Evolutionary conservation across 2,797 vertebrate genomes (phyloP).

Genomic region (Sciurus carolinensis): DNA sequence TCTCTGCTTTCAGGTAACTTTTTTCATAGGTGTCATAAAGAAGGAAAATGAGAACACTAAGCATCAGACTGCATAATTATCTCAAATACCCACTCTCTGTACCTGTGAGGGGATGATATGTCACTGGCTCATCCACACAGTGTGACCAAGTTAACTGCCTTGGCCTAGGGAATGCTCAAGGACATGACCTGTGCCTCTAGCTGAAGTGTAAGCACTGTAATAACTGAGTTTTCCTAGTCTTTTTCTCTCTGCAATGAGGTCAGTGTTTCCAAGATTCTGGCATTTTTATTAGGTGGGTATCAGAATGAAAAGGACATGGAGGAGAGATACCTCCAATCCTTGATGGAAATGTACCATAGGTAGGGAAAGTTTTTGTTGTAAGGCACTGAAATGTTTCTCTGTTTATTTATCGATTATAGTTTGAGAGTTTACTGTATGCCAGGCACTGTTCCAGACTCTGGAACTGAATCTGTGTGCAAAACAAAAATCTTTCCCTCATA

Average conservation of each 20-base stretch:
- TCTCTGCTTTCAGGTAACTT: not conserved
- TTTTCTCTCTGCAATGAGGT: not conserved
- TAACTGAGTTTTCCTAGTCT: no score
- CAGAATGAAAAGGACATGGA: not conserved
- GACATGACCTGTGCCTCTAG: not conserved
- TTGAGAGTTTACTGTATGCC: not conserved
- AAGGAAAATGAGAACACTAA: not conserved
- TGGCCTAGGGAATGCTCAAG: not conserved
- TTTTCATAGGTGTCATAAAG: not conserved
- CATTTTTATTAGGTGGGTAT: not conserved
- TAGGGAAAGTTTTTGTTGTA: not conserved
- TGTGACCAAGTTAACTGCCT: not conserved
- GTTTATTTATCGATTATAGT: not conserved
- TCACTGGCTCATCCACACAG: not conserved
- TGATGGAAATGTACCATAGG: not conserved
- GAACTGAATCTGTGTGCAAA: not conserved
- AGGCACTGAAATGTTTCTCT: not conserved
- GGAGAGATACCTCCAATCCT: not conserved
- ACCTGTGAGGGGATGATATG: not conserved
- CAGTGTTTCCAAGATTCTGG: not conserved
- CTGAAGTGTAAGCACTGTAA: not conserved
- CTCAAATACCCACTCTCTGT: not conserved
- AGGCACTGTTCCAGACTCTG: not conserved
- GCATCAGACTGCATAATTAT: not conserved
- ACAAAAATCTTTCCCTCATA: not conserved